Percentiles rank a stretch among this genome's conserved stretches.
Conservation (phyloP, 1,140 invertebrate species). For the Leptinotarsa defecta region DNA sequence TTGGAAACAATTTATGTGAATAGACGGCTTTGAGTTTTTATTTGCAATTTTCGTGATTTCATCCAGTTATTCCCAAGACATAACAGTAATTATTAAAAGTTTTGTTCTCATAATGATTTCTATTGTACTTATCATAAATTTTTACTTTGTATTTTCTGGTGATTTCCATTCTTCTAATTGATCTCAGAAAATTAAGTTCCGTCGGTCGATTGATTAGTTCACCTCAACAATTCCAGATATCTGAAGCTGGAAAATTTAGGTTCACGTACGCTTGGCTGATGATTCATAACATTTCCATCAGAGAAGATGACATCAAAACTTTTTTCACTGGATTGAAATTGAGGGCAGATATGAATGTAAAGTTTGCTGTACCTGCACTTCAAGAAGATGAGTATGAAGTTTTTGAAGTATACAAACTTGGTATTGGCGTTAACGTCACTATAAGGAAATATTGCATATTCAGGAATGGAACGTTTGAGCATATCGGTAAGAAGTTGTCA, state of each 20-base stretch:
- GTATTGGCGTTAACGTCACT: neutral
- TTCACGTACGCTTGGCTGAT: slow-evolving; percentile 7
- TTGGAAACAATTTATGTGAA: too few species aligned
- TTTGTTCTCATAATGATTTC: too few species aligned
- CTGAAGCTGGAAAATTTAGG: slow-evolving; percentile 5
- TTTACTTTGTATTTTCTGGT: too few species aligned
- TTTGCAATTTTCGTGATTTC: too few species aligned
- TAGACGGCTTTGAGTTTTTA: too few species aligned
- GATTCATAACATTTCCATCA: neutral
- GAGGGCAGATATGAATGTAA: slow-evolving; percentile 13
- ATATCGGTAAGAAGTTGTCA: neutral
- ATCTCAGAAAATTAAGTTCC: too few species aligned
- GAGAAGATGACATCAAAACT: slow-evolving; percentile 30
- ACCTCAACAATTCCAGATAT: neutral
- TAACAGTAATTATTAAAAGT: too few species aligned
- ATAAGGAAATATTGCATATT: neutral
- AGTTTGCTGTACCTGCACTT: neutral
- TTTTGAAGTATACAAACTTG: slow-evolving; percentile 9
- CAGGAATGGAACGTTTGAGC: neutral
- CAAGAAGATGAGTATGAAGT: neutral
- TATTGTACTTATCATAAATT: too few species aligned
- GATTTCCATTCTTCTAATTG: too few species aligned
- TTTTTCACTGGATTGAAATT: slow-evolving; percentile 2
- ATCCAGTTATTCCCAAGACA: too few species aligned
- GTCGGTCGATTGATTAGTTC: too few species aligned